phyloP scores from a whole-genome alignment of 2,888 invertebrate genomes.

The Herminia tarsipennalis region DNA sequence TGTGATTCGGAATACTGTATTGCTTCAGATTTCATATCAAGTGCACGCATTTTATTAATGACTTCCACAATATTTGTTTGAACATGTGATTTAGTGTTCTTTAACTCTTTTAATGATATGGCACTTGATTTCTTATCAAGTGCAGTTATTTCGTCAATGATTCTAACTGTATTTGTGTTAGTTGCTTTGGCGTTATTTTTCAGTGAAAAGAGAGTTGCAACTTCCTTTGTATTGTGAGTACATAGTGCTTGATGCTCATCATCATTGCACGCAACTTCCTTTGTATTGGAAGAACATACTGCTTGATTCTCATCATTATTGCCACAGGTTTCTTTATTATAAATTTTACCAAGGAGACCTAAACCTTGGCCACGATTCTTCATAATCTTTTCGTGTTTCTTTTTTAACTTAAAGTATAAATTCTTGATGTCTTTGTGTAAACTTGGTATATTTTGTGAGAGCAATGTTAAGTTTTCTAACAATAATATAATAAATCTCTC shows the following conservation, averaged over 20 bases:
- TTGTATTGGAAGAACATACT: slow-evolving; percentile 32
- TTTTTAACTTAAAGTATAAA: slow-evolving; percentile 60
- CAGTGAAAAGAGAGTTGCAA: too few species aligned
- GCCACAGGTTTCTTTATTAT: slow-evolving; percentile 52
- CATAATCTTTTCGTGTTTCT: slow-evolving; percentile 58
- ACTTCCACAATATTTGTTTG: slow-evolving; percentile 15
- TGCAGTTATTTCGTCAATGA: slow-evolving; percentile 3
- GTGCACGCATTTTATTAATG: slow-evolving; percentile 4
- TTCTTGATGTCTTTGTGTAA: slow-evolving; percentile 66
- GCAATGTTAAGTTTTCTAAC: slow-evolving; percentile 63
- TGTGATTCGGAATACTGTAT: slow-evolving; percentile 16
- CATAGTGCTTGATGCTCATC: too few species aligned
- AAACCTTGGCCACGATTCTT: slow-evolving; percentile 52
- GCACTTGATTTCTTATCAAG: slow-evolving; percentile 23
- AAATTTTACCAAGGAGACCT: slow-evolving; percentile 68
- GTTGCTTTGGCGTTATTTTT: too few species aligned
- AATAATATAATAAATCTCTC: slow-evolving; percentile 70
- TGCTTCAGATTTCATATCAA: slow-evolving; percentile 22
- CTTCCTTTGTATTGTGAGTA: too few species aligned
- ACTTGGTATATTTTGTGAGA: slow-evolving; percentile 62
- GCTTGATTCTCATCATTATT: too few species aligned
- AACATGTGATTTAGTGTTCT: too few species aligned
- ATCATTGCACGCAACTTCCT: slow-evolving; percentile 44
- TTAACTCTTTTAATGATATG: too few species aligned
- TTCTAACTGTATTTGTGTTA: slow-evolving; percentile 14